These are phyloP conservation scores for Sinocyclocheilus grahami DNA, from an alignment of 2,113 vertebrate species.

Conservation along the genomic window DNA sequence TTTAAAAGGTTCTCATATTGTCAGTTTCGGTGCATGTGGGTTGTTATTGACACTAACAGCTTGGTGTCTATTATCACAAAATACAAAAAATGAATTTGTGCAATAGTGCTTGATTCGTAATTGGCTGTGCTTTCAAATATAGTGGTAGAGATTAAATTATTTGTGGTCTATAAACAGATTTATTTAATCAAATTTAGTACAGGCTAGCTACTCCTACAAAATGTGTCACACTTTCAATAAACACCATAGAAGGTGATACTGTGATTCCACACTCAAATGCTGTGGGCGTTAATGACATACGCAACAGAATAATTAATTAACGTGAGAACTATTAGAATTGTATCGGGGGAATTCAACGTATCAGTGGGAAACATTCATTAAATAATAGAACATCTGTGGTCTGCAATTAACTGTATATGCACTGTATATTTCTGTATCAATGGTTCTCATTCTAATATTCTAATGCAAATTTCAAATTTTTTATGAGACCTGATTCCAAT, in stretches of 20 bases:
- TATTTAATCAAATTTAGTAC: not conserved
- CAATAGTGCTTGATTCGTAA: not conserved
- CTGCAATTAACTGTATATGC: not conserved
- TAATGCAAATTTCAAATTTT: not conserved
- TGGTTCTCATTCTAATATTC: not conserved
- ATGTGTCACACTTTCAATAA: not conserved
- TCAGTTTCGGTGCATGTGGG: not conserved
- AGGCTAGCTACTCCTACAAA: not conserved
- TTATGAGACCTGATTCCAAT: not conserved
- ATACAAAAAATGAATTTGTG: not conserved
- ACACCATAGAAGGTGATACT: not conserved
- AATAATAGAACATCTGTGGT: not conserved
- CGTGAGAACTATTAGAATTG: not conserved
- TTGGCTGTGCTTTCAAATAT: not conserved
- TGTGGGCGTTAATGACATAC: constrained; percentile 6
- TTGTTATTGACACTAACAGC: not conserved
- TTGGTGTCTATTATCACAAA: constrained; percentile 5
- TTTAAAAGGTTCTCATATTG: not conserved
- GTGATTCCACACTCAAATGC: constrained; percentile 15
- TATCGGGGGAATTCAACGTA: constrained; percentile 28
- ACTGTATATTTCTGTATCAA: not conserved
- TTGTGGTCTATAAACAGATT: not conserved
- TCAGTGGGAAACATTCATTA: constrained; percentile 51
- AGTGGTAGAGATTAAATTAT: not conserved
- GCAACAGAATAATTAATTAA: constrained; percentile 21